Evolutionary conservation across 2,888 invertebrate genomes (phyloP), one percentile per base, ranked within the genome.

Genomic region (Odontomyia ornata): DNA sequence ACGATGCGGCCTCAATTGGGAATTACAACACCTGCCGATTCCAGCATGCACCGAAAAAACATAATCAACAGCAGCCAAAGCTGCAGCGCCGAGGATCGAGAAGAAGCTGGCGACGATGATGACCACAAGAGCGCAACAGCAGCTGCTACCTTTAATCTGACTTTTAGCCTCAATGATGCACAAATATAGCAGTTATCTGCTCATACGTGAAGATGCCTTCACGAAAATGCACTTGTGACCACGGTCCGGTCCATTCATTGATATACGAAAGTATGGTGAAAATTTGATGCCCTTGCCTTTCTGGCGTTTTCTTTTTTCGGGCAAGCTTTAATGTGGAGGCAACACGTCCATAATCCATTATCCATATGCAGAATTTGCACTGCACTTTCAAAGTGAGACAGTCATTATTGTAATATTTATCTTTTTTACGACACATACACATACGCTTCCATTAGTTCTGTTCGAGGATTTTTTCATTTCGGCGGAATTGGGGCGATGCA

Each of bases 151-250:
- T 23, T 52, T 60, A 60, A 60, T 60, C 57, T 60, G 21, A 60
- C 57, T 60, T 25, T 60, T 60, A 60, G 57, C 57, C 57, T 60
- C 57, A 60, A 60, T 60, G 25, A 60, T 52, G 57, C 57, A 25
- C 25, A 60, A 60, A 60, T 60, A 60, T 60, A 23, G 57, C 23
- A 60, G 57, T 7, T 7, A 60, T 4, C 52, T 15, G n/a, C 3
- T 52, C 52, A 18, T 52, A 13, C 18, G 52, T 25, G 57, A 60
- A 60, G 25, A 60, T 23, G 21, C 23, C 57, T 60, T 60, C 57
- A 60, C 56, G 23, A 60, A 60, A 60, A 5, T 60, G 57, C 57
- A 60, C n/a, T 18, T 60, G 57, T 52, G 52, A 52, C 52, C 57
- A 60, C 7, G 9, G 36, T 21, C n/a, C n/a, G n/a, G n/a, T n/a